phyloP scores from a whole-genome alignment of 2,797 vertebrate species.

The Cryptoprocta ferox region DNA sequence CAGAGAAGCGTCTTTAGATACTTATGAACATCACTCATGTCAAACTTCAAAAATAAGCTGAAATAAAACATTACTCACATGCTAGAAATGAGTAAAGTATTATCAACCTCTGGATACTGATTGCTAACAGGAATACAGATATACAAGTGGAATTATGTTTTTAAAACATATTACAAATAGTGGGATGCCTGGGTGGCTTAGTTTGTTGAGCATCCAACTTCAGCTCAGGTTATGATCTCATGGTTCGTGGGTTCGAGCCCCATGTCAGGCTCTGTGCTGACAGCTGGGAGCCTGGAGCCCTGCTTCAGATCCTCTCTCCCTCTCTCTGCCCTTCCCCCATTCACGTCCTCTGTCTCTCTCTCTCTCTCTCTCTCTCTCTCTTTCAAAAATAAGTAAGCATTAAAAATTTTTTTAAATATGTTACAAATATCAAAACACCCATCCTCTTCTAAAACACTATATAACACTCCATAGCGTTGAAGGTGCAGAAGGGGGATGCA shows the following conservation, averaged over 20 bases:
- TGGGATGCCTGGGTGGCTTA: too few relatives aligned
- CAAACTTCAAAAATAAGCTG: conserved; percentile 42
- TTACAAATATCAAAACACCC: not conserved
- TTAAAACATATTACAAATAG: not conserved
- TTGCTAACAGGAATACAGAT: not conserved
- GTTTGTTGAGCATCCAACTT: too few relatives aligned
- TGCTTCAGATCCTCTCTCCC: too few relatives aligned
- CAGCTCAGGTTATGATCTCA: too few relatives aligned
- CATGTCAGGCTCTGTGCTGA: too few relatives aligned
- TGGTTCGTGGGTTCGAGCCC: too few relatives aligned
- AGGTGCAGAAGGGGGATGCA: not conserved
- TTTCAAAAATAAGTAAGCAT: too few relatives aligned
- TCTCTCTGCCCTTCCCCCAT: too few relatives aligned
- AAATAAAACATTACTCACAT: not conserved
- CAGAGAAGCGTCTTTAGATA: not conserved
- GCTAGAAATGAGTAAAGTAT: not conserved
- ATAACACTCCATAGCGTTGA: not conserved
- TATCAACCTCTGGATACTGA: not conserved
- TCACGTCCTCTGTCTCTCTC: too few relatives aligned
- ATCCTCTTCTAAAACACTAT: not conserved
- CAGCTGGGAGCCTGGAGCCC: too few relatives aligned
- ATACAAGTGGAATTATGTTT: not conserved
- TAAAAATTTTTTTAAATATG: not conserved
- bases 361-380: too few relatives aligned
- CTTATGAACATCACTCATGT: not conserved